Evolutionary conservation across 2,888 invertebrate species (phyloP), one percentile per base, ranked within the genome.

Genomic region (Bibio marci): DNA sequence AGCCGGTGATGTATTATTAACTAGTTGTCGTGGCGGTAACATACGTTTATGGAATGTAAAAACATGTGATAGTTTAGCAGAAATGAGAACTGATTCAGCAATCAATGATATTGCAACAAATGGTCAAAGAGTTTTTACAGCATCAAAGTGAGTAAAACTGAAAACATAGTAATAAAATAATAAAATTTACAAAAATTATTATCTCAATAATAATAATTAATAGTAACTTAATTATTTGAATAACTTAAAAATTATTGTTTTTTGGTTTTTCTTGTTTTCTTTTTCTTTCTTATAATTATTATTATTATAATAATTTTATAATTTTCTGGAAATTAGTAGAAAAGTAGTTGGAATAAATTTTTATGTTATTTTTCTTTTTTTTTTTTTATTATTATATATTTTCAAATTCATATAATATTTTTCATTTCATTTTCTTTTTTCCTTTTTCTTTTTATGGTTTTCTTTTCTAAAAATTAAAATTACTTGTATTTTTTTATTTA

Each of bases 11-110:
- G 63, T 71, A 36, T 63, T 83, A 52, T 66, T 80, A 43, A 77
- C 78, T 49, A 80, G 78, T 46, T 86, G 86, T 46, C 76, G 86
- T 26, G 79, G 76, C 52, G 82, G 80, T 22, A 65, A 71, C 46
- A 65, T 86, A 47, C 79, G 82, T 48, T 65, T 81, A 49, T 87
- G 87, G 87, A 69, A 73, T 52, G 61, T 69, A 1, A 73, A 74
- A 37, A 73, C 74, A 44, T 80, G 80, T 41, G 63, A 67, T 35
- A 63, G 66, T 36, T 56, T 79, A 38, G 76, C 74, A 13, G 76
- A 78, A 56, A 67, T 78, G 50, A 69, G 71, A 49, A 79, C 77
- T 35, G 79, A 79, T 49, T 64, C 66, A 46, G 70, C 75, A 35
- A 76, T 80, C 47, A 80, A 79, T 55, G 71, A 75, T 45, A 69